phyloP scores from a whole-genome alignment of 2,113 vertebrate genomes.

The Vimba vimba region DNA sequence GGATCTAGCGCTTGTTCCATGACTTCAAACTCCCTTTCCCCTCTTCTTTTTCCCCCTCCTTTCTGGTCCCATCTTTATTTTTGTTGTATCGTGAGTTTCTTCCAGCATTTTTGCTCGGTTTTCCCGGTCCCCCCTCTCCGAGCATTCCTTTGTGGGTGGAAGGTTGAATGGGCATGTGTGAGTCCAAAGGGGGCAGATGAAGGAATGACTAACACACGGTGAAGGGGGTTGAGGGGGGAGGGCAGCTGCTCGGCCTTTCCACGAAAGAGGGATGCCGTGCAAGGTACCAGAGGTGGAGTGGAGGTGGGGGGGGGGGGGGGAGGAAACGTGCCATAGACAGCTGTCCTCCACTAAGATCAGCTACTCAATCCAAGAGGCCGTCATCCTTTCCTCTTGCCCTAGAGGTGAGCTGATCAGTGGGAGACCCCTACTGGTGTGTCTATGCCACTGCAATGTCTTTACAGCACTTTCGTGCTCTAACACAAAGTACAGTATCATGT shows the following conservation, averaged over 20 bases:
- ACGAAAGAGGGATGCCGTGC: slow-evolving; percentile 31
- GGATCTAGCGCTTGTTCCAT: slow-evolving; percentile 31
- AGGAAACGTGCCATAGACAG: slow-evolving; percentile 21
- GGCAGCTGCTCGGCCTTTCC: slow-evolving; percentile 28
- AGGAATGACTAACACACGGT: slow-evolving; percentile 18
- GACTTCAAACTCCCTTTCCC: slow-evolving; percentile 24
- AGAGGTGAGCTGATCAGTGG: slow-evolving; percentile 62
- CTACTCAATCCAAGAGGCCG: background rate
- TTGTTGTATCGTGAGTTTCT: slow-evolving; percentile 21
- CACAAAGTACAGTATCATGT: background rate
- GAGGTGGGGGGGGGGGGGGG: background rate
- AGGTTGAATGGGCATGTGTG: slow-evolving; percentile 54
- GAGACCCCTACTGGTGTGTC: slow-evolving; percentile 76
- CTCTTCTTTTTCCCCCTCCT: background rate
- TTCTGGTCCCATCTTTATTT: background rate
- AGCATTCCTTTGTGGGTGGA: slow-evolving; percentile 49
- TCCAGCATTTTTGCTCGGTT: background rate
- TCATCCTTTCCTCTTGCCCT: background rate
- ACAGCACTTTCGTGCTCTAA: background rate
- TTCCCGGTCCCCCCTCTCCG: background rate
- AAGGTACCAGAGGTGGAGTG: slow-evolving; percentile 7
- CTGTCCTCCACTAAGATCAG: slow-evolving; percentile 39
- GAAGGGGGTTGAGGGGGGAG: background rate
- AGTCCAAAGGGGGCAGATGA: slow-evolving; percentile 37
- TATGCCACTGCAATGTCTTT: slow-evolving; percentile 59